These are phyloP conservation scores for Hyalella azteca DNA, from an alignment of 2,888 invertebrate species.

Conservation along the genomic window DNA sequence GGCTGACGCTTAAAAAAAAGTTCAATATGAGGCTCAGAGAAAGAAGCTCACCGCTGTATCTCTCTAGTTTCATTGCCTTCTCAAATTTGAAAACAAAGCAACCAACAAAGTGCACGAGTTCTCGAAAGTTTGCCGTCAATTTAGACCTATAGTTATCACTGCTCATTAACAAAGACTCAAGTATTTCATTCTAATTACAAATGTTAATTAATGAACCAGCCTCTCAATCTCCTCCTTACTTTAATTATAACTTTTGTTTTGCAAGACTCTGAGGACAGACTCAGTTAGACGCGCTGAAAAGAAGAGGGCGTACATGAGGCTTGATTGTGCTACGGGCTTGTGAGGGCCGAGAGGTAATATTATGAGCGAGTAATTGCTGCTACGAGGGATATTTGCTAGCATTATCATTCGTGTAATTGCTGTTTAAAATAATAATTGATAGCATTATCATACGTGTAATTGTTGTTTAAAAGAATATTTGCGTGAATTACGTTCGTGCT, in stretches of 20 bases:
- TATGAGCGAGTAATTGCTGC: too few species aligned
- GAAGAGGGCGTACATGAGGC: too few species aligned
- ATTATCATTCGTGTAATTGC: too few species aligned
- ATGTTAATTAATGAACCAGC: slow-evolving; percentile 43
- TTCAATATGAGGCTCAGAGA: too few species aligned
- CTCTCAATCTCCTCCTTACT: slow-evolving; percentile 44
- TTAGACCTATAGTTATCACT: slow-evolving; percentile 31
- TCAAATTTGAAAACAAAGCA: slow-evolving; percentile 9
- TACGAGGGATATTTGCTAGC: too few species aligned
- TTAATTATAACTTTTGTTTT: slow-evolving; percentile 48
- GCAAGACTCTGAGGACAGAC: slow-evolving; percentile 7
- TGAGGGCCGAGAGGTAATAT: too few species aligned
- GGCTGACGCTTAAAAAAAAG: too few species aligned
- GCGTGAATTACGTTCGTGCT: too few species aligned
- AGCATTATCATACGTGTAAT: too few species aligned
- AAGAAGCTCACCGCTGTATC: not conserved
- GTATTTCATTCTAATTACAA: slow-evolving; percentile 47
- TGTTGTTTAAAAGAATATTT: too few species aligned
- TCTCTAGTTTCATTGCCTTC: not conserved
- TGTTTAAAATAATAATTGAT: too few species aligned
- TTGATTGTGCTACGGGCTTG: too few species aligned
- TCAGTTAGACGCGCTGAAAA: slow-evolving; percentile 2
- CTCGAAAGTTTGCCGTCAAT: slow-evolving; percentile 1
- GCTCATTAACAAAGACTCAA: slow-evolving; percentile 36
- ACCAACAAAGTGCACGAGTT: slow-evolving; percentile 25